Conservation (phyloP, 2,797 vertebrate genomes). For the Diplodus puntazzo region DNA sequence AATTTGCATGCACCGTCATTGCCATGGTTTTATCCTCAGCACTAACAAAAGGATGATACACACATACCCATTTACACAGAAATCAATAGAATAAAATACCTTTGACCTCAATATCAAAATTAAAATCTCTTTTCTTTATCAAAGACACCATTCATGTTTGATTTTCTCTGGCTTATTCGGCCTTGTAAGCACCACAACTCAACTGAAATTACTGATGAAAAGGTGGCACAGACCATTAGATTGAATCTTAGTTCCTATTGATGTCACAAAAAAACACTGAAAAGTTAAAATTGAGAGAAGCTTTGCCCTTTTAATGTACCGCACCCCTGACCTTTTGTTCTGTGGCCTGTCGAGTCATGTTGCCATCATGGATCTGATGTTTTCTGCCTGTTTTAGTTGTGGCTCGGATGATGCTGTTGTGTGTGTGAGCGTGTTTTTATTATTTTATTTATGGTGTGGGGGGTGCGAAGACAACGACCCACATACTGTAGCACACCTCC, state of each 20-base stretch:
- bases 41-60: not conserved
- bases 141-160: slow-evolving; percentile 1
- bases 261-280: slow-evolving; percentile 18
- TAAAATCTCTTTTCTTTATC: slow-evolving; percentile 5
- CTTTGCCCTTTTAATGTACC: slow-evolving; percentile 32
- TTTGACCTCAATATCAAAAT: slow-evolving; percentile 12
- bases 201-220: not conserved
- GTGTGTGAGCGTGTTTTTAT: not conserved
- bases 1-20: no score
- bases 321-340: slow-evolving; percentile 41
- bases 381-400: slow-evolving; percentile 21
- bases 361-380: slow-evolving; percentile 19
- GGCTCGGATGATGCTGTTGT: slow-evolving; percentile 5
- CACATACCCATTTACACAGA: not conserved
- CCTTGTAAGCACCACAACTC: not conserved
- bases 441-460: slow-evolving; percentile 11
- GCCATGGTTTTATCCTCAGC: not conserved
- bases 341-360: slow-evolving; percentile 38
- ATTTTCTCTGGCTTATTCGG: slow-evolving; percentile 6
- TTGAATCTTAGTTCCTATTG: not conserved
- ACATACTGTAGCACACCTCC: slow-evolving; percentile 56
- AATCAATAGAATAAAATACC: slow-evolving; percentile 5
- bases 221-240: not conserved
- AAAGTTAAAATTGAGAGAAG: slow-evolving; percentile 13
- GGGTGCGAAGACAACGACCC: slow-evolving; percentile 50